Percentiles rank a stretch among this genome's conserved stretches.
Conservation (phyloP, 2,797 vertebrate species). For the Poeciliopsis turneri region DNA sequence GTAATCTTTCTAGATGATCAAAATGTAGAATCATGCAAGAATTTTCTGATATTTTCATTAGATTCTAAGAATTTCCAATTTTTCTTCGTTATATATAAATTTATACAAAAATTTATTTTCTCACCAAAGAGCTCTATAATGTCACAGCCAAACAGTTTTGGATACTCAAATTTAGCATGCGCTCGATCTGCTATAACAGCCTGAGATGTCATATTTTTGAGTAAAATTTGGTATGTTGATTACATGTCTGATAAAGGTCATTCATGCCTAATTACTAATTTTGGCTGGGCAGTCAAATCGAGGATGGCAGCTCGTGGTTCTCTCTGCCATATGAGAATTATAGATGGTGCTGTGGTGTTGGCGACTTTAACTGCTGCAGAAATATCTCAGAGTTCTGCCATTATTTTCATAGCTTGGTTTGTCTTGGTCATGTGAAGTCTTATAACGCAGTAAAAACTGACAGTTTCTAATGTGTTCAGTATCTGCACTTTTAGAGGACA, state of each 20-base stretch:
- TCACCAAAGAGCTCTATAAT: no score
- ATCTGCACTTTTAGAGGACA: neutral
- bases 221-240: neutral
- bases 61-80: neutral
- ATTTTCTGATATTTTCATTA: neutral
- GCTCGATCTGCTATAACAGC: neutral
- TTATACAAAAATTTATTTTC: neutral
- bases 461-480: neutral
- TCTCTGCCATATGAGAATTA: neutral
- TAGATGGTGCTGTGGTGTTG: conserved; percentile 2
- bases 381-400: neutral
- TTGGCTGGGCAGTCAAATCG: conserved; percentile 6
- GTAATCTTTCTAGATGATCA: neutral
- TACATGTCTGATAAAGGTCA: conserved; percentile 14
- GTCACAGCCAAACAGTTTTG: neutral
- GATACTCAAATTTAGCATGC: neutral
- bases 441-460: neutral
- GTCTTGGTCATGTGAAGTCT: neutral
- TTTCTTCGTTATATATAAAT: neutral
- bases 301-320: conserved; percentile 1
- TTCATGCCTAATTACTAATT: conserved; percentile 3
- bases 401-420: neutral
- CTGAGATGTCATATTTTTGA: neutral
- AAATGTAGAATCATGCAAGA: neutral
- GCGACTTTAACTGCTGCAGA: neutral